phyloP scores from a whole-genome alignment of 2,797 vertebrate genomes.

The Tachyglossus aculeatus region DNA sequence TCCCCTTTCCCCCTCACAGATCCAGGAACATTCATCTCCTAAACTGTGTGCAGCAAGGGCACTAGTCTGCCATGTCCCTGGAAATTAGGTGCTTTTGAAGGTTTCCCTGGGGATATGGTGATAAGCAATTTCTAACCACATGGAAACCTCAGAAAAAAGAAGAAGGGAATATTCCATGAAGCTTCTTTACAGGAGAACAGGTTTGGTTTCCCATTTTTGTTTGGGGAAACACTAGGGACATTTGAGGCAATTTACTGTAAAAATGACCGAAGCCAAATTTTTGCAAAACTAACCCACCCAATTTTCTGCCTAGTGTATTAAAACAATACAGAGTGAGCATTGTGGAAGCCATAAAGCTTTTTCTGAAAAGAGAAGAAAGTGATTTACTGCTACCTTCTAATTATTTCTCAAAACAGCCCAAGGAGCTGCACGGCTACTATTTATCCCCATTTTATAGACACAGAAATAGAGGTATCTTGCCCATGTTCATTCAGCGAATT shows the following conservation, averaged over 20 bases:
- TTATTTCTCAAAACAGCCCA: not conserved
- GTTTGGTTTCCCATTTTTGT: too few species aligned
- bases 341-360: too few species aligned
- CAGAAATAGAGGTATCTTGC: slow-evolving; percentile 9
- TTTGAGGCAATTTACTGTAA: too few species aligned
- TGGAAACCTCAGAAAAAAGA: not conserved
- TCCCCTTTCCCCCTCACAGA: not conserved
- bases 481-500: not conserved
- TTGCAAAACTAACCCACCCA: too few species aligned
- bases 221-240: too few species aligned
- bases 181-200: too few species aligned
- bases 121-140: not conserved
- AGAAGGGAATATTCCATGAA: not conserved
- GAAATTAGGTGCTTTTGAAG: not conserved
- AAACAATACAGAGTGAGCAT: too few species aligned
- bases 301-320: too few species aligned
- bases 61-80: not conserved
- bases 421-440: not conserved
- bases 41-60: not conserved
- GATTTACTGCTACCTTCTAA: not conserved
- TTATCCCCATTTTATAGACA: slow-evolving; percentile 17
- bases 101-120: not conserved
- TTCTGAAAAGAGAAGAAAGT: not conserved
- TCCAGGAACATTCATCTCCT: not conserved
- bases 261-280: too few species aligned